Conservation (phyloP, 2,888 invertebrate species). For the Drosophila leonis region DNA sequence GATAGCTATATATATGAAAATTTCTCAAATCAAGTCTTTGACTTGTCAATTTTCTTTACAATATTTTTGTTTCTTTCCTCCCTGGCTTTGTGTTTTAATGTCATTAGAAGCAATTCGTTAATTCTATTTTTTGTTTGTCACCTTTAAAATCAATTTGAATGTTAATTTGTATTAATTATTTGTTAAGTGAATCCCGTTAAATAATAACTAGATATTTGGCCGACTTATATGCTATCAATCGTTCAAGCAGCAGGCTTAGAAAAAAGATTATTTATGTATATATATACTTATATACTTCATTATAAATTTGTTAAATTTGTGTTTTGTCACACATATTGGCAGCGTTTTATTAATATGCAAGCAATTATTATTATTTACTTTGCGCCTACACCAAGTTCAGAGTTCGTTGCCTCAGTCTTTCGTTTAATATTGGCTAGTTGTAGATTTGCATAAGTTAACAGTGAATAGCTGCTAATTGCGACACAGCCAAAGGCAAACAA, state of each 20-base stretch:
- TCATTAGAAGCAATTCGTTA: not conserved
- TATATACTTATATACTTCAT: not conserved
- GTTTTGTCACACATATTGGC: not conserved
- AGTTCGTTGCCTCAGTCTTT: constrained; percentile 73
- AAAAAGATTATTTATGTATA: not conserved
- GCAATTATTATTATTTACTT: constrained; percentile 1
- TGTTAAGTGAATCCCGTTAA: not conserved
- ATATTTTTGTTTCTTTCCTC: not conserved
- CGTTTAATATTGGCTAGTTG: constrained; percentile 30
- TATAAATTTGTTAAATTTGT: not conserved
- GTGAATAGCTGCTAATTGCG: constrained; percentile 28
- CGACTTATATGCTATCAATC: no score
- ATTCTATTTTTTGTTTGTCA: constrained; percentile 15
- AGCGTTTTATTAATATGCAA: constrained; percentile 7
- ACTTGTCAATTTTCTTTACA: no score
- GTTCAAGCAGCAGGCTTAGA: not conserved
- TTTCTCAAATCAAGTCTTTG: not conserved
- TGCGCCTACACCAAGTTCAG: constrained; percentile 28
- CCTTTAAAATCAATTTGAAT: constrained; percentile 12
- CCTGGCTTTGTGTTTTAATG: not conserved
- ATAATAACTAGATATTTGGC: not conserved
- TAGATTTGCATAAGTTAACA: constrained; percentile 38
- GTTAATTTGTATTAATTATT: constrained; percentile 18
- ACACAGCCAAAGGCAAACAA: not conserved
- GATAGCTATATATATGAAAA: no score